Evolutionary conservation across 2,888 invertebrate species (phyloP), one percentile per base, ranked within the genome.

Genomic region (Pollenia amentaria): DNA sequence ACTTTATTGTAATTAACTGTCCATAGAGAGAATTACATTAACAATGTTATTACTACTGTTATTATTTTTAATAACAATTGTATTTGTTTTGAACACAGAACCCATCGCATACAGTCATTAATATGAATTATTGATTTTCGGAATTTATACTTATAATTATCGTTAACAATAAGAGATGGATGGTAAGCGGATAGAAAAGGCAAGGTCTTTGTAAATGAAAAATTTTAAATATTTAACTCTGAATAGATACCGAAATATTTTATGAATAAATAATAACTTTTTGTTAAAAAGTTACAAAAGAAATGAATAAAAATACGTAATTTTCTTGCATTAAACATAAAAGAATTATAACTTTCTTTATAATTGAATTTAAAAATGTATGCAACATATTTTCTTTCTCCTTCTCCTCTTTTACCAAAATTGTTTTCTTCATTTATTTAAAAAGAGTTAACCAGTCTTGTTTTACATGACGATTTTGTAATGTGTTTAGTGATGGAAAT

Each of bases 1-100:
- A 83, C 77, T 80, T 62, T 57, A 53, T 67, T 65, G 80, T 87
- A 87, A 87, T 84, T 84, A 84, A 84, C 84, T 80, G 72, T 40
- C 40, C 73, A 78, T 75, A 69, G 82, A 48, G 48, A 67, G 67
- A 84, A 80, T 87, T 72, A 77, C 46, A 42, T 70, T 48, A 64
- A 81, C 67, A 73, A 72, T 75, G 48, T 73, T 72, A 67, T 69
- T 72, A 65, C 11, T 70, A 42, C 44, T 46, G 53, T 38, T 80
- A 21, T 38, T 48, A 38, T 46, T 75, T 2, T 38, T 73, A 21
- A 38, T 65, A 42, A 3, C 42, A 14, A 48, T 72, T 16, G 4
- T 75, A 75, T 44, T 46, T 73, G 46, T 70, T 82, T 57, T 55
- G 16, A 57, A 14, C 16, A 67, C 14, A 70, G 75, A 72, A 60